A percentile compares a stretch with the other conserved stretches of the same genome.
Evolutionary conservation across 2,888 invertebrate genomes (phyloP).

Genomic region (Pantelozetes paolii): DNA sequence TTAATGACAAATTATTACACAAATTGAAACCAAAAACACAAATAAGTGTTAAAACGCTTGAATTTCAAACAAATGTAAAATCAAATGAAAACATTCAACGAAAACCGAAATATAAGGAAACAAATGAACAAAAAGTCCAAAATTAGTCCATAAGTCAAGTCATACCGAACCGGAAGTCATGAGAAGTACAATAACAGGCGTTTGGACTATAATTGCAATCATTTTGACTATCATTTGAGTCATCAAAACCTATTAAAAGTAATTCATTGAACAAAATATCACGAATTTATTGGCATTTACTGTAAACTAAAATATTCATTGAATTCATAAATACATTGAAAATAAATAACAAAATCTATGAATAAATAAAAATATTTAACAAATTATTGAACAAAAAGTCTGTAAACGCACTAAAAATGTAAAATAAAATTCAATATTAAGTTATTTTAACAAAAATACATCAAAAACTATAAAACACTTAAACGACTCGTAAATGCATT

Average conservation of each 20-base stretch:
- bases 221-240: slow-evolving; percentile 25
- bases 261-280: slow-evolving; percentile 13
- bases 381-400: not conserved
- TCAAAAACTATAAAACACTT: not conserved
- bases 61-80: not conserved
- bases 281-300: not conserved
- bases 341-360: not conserved
- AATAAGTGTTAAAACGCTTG: not conserved
- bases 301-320: not conserved
- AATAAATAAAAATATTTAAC: not conserved
- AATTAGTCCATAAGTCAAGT: not conserved
- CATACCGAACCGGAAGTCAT: slow-evolving; percentile 31
- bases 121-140: not conserved
- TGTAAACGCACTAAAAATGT: not conserved
- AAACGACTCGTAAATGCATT: slow-evolving; percentile 3
- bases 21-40: slow-evolving; percentile 2
- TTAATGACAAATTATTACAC: not conserved
- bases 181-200: slow-evolving; percentile 30
- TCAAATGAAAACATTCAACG: slow-evolving; percentile 2
- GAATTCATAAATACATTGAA: not conserved
- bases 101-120: not conserved
- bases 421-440: not conserved
- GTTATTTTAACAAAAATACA: not conserved
- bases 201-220: slow-evolving; percentile 33
- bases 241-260: slow-evolving; percentile 30